phyloP scores from a whole-genome alignment of 1,140 invertebrate genomes.

The Penaeus indicus region DNA sequence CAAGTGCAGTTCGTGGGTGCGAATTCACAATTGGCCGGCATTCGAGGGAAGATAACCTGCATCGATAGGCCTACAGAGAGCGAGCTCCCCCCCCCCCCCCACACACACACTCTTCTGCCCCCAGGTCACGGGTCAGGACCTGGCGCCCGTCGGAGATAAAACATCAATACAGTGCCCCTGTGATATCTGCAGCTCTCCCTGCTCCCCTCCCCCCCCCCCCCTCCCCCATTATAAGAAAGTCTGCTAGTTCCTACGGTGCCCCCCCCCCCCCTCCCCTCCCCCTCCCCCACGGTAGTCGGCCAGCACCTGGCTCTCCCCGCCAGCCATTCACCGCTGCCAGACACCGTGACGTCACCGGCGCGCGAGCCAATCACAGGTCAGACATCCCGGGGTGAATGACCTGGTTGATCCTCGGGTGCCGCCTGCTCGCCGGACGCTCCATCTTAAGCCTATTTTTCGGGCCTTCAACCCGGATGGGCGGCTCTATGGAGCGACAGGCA shows the following conservation, averaged over 20 bases:
- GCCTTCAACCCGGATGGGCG: too few relatives aligned
- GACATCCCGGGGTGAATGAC: slow-evolving; percentile 37
- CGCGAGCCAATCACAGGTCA: slow-evolving; percentile 1
- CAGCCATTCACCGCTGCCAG: slow-evolving; percentile 28
- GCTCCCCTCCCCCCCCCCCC: not conserved
- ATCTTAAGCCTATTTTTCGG: not conserved
- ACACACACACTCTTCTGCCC: not conserved
- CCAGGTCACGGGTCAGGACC: not conserved
- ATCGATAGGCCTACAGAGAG: not conserved
- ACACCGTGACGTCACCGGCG: slow-evolving; percentile 16
- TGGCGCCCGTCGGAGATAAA: too few relatives aligned
- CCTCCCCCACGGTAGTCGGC: not conserved
- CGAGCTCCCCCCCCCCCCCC: not conserved
- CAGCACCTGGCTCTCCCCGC: slow-evolving; percentile 9
- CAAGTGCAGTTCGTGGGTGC: too few relatives aligned
- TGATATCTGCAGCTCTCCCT: not conserved
- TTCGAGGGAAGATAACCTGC: too few relatives aligned
- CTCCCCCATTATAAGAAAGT: not conserved
- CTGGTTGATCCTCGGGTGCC: slow-evolving; percentile 19
- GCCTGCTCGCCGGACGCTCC: not conserved
- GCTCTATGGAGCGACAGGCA: too few relatives aligned
- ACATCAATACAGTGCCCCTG: not conserved
- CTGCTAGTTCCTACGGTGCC: not conserved
- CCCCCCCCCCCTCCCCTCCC: not conserved
- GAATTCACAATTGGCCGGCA: too few relatives aligned